A percentile compares a stretch with the other conserved stretches of the same genome.
phyloP scores from a whole-genome alignment of 1,140 invertebrate genomes.

The Phthorimaea operculella region DNA sequence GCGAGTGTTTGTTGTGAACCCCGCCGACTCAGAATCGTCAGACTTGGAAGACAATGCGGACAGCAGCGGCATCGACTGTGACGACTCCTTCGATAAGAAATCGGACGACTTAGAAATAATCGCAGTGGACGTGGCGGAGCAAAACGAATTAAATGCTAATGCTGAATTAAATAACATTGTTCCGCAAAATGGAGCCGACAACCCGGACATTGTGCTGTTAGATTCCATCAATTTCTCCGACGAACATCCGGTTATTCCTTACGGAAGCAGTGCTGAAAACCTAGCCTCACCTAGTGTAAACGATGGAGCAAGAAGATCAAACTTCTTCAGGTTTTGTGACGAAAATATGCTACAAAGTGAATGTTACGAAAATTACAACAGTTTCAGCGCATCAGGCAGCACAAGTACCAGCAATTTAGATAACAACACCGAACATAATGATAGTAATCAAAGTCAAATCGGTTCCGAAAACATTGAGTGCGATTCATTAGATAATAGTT shows the following conservation, averaged over 20 bases:
- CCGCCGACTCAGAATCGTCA: constrained; percentile 71
- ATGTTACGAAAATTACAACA: constrained; percentile 55
- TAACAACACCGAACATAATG: constrained; percentile 38
- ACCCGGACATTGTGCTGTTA: constrained; percentile 40
- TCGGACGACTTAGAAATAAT: constrained; percentile 53
- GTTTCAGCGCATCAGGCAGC: constrained; percentile 48
- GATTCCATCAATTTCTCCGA: constrained; percentile 50
- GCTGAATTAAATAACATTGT: constrained; percentile 24
- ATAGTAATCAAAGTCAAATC: constrained; percentile 31
- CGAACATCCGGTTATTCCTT: constrained; percentile 42
- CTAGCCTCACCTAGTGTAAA: constrained; percentile 18
- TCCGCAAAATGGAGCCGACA: constrained; percentile 25
- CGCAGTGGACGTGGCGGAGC: constrained; percentile 35
- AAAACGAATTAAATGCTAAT: constrained; percentile 34
- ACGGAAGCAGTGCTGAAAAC: constrained; percentile 30
- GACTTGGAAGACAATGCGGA: constrained; percentile 69
- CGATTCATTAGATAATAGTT: constrained; percentile 47
- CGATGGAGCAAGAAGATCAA: constrained; percentile 25
- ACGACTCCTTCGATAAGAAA: constrained; percentile 58
- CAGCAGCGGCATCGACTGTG: constrained; percentile 66
- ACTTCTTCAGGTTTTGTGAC: constrained; percentile 51
- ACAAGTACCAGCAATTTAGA: constrained; percentile 42
- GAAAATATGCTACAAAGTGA: constrained; percentile 59
- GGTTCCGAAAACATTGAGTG: constrained; percentile 45
- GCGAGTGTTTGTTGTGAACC: constrained; percentile 79